phyloP scores from a whole-genome alignment of 2,113 vertebrate genomes.

The Salvelinus fontinalis region DNA sequence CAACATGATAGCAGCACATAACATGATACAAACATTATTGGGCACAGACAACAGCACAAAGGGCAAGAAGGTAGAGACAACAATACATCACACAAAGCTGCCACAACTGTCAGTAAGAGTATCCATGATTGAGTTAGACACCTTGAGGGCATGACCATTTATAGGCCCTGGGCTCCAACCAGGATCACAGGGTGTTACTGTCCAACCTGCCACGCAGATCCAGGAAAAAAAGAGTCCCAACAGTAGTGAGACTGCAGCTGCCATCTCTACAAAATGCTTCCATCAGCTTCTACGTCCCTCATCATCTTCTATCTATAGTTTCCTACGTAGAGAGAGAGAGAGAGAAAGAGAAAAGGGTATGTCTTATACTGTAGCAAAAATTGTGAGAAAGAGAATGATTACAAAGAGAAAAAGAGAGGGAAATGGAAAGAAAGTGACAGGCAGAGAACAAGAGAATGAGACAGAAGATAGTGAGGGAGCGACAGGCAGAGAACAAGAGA shows the following conservation, averaged over 20 bases:
- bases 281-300: background rate
- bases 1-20: too few relatives aligned
- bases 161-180: conserved; percentile 69
- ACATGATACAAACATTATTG: too few relatives aligned
- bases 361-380: background rate
- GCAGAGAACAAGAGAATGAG: conserved; percentile 1
- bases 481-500: conserved; percentile 7
- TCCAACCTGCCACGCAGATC: conserved; percentile 41
- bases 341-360: background rate
- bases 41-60: too few relatives aligned
- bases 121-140: conserved; percentile 63
- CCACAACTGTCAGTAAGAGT: too few relatives aligned
- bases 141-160: conserved; percentile 80
- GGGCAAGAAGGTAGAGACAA: too few relatives aligned
- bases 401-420: background rate
- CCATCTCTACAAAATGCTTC: background rate
- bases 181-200: conserved; percentile 60
- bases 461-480: background rate
- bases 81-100: too few relatives aligned
- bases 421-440: conserved; percentile 5
- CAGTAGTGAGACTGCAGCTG: background rate
- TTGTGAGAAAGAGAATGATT: background rate
- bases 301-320: background rate
- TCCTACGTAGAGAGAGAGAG: background rate
- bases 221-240: conserved; percentile 16